phyloP scores from a whole-genome alignment of 2,888 invertebrate genomes.

The Apotomis capreana region DNA sequence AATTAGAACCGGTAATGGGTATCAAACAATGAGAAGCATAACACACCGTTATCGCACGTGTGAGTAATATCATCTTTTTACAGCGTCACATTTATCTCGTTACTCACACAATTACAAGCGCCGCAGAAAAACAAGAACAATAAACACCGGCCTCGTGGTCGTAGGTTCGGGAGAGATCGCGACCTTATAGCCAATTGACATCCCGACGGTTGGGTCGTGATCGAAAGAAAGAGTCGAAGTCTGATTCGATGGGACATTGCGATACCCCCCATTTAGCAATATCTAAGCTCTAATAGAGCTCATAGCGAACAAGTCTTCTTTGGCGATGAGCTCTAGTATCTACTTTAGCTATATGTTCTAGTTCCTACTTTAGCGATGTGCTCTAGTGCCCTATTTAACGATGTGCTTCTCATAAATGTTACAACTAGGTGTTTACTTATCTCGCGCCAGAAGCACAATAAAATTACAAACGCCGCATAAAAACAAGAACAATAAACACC shows the following conservation, averaged over 20 bases:
- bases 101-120: constrained; percentile 59
- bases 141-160: constrained; percentile 49
- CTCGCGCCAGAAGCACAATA: constrained; percentile 49
- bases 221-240: constrained; percentile 66
- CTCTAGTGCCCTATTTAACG: too few species aligned
- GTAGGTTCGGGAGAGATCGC: constrained; percentile 62
- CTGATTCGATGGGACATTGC: too few species aligned
- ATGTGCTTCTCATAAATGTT: too few species aligned
- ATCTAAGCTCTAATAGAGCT: too few species aligned
- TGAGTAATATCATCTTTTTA: constrained; percentile 44
- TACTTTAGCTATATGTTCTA: too few species aligned
- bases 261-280: too few species aligned
- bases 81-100: constrained; percentile 58
- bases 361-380: too few species aligned
- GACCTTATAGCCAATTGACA: constrained; percentile 80
- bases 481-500: constrained; percentile 62
- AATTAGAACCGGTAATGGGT: background rate
- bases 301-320: too few species aligned
- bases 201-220: constrained; percentile 76
- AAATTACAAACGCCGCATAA: constrained; percentile 56
- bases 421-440: too few species aligned
- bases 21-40: constrained; percentile 14
- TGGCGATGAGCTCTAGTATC: background rate
- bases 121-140: constrained; percentile 61
- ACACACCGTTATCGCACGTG: constrained; percentile 31